Base-by-base conservation (phyloP, 30 jellyfish, hydroid and myxozoan genomes). In the Chironex yamaguchii region DNA sequence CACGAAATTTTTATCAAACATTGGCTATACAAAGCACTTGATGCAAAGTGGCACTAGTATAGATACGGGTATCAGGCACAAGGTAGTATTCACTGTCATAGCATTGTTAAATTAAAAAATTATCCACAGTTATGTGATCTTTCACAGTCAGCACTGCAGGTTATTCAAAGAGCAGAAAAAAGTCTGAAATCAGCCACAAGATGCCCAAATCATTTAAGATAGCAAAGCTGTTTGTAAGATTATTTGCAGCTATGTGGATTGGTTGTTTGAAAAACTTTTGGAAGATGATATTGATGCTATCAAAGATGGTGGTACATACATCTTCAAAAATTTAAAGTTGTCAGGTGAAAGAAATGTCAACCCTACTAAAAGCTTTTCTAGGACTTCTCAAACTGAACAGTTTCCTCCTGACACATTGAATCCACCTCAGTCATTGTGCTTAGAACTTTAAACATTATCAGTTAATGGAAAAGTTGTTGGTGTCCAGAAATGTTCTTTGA, bases 31-130 rank as follows among this genome's bases (percentile, higher is more conserved):
- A 31, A 58, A 23, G 23, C 12, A 11, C 28, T 22, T 9, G 28
- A 58, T 14, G 12, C 84, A 2, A 76, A 71, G 34, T 71, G 84
- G 84, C 84, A 71, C 31, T 31, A 35, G 84, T 36, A 9, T 24
- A 3, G 74, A 34, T 71, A 9, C 30, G 79, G 31, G 22, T 65
- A 20, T 65, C 63, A 23, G 4, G 79, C 4, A 2, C 79, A 24
- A 9, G 78, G 84, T 2, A n/a, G 76, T 31, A 34, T 71, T 71
- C 84, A 35, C 6, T 75, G 87, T 30, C 87, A 75, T 50, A 84
- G 90, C 28, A 53, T 78, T 11, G 90, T 84, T n/a, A 58, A 78
- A 34, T 27, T 78, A n/a, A 78, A 78, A 33, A 78, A 62, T 78
- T 82, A 78, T 33, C 90, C 90, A 0, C 84, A 84, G 1, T 27